Base-by-base conservation (phyloP, 2,113 vertebrate genomes). In the Saccopteryx leptura region DNA sequence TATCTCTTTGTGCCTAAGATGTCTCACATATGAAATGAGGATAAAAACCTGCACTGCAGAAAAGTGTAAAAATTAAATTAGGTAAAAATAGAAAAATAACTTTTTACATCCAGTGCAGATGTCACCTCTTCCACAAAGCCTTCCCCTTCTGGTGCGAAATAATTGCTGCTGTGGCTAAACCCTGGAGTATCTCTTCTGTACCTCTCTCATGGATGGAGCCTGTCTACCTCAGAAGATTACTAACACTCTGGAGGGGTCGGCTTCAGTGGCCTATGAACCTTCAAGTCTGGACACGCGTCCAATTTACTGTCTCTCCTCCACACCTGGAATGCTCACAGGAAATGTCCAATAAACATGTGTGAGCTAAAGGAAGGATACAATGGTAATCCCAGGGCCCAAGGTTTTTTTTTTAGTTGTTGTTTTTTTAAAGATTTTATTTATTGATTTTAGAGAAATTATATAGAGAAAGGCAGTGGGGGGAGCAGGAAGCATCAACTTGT, bases 301-400 rank as follows among this genome's bases (percentile, higher is more conserved):
- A 93, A 74, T 68, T 94, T 28, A 95, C 56, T 52, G 17, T 88
- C 33, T 94, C 23, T 89, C 83, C 75, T 69, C 31, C 48, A 91
- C 21, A 39, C 12, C 31, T 82, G 54, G 75, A 50, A 72, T 31
- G 61, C 24, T 52, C 68, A 86, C 5, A 52, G 54, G 61, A 91
- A 82, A 76, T n/a, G 74, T 4, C 14, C 21, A 88, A 28, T 4
- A 78, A 88, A 91, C 4, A 71, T 13, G 9, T 58, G 12, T 19
- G 46, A 91, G 31, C 31, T 81, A 93, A 78, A 79, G 9, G 50
- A 94, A 92, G 88, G 61, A 28, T 68, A 66, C 0, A 0, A 66
- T n/a, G 17, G 56, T 50, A 91, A 52, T 82, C 58, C 56, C 46
- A 78, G 79, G 46, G 58, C 24, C 18, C 19, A 33, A 17, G 26